Evolutionary conservation across 1,140 invertebrate species (phyloP), one percentile per base, ranked within the genome.

Genomic region (Drosophila orena): DNA sequence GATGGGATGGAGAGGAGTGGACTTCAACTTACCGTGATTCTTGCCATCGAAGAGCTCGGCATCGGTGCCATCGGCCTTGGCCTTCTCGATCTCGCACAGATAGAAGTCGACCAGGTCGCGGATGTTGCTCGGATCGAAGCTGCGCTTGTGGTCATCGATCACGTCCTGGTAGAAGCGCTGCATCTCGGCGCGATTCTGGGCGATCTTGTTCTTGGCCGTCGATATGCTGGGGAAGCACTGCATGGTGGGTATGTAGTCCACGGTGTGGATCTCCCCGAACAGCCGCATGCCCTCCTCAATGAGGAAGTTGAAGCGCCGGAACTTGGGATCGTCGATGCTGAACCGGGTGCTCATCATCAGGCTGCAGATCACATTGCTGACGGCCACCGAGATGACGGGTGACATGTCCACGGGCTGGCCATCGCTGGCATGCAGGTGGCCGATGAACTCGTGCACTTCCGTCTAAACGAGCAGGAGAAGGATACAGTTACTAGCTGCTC

Each of bases 321-420:
- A 98, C 15, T 94, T 94, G 2, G 93, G 91, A 78, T 98, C 97
- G 14, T 96, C 95, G 68, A 95, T 94, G 43, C 95, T 94, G 91
- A 98, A 98, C 6, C 97, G 93, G 0, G 97, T 95, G 15, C 96
- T 96, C 97, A 98, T 98, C 69, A 97, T 94, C 35, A 98, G 95
- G 24, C 96, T 96, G 91, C 97, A 98, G 62, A 99, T 98, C 0
- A 98, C 97, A 92, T 98, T 99, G 85, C 96, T 97, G 54, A 98
- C 96, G 3, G 96, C 95, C 62, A 96, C 94, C n/a, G 96, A 95
- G 15, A 98, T 93, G 3, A 95, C 93, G 0, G 95, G 94, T 4
- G 96, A 96, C 15, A 97, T 91, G 79, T 97, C 95, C 4, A 95
- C 94, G 1, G 96, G 94, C 11, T 93, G 93, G 0, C 95, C 95